Base-by-base conservation (phyloP, 2,113 vertebrate genomes). In the Psammodynastes pulverulentus region DNA sequence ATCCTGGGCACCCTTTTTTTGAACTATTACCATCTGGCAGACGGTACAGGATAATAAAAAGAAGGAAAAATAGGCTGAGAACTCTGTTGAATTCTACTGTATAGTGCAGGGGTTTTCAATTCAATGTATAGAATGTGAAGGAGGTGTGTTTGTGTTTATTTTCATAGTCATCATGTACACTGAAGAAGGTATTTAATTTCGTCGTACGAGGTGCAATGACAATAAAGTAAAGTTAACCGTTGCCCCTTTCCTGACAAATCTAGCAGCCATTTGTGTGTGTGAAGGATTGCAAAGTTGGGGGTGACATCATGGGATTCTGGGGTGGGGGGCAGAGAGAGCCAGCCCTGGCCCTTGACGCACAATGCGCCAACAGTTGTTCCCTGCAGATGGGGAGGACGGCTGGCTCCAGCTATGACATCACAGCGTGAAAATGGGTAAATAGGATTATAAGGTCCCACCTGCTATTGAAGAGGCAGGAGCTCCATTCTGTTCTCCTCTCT, bases 341-440 rank as follows among this genome's bases (percentile, higher is more conserved):
- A 94, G 95, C 95, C 94, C 94, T 91, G 89, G 94, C 95, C 95
- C 96, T 95, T 92, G 92, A 93, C 56, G 46, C 93, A 94, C 96
- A 96, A 96, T 95, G 96, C 96, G 96, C 97, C 96, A 98, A 97
- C 98, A 98, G 97, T 98, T 98, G 98, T 98, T 97, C 97, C 3
- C 67, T 97, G 96, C 98, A 98, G 98, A 98, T 98, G 98, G 97
- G 95, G 95, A 97, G 92, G 96, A 97, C 96, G 96, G 96, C 94
- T 94, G 96, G 95, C 98, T 98, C 98, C 98, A 98, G 97, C 97
- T 97, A 98, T 98, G 98, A 98, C 97, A 97, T 98, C 98, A 98
- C 96, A 94, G 87, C 97, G 97, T 98, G 97, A 98, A 98, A 97
- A 96, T 97, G 94, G 96, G 97, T 97, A 97, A 98, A 98, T 98